phyloP scores from a whole-genome alignment of 2,113 vertebrate genomes.

The Zosterops hypoxanthus region DNA sequence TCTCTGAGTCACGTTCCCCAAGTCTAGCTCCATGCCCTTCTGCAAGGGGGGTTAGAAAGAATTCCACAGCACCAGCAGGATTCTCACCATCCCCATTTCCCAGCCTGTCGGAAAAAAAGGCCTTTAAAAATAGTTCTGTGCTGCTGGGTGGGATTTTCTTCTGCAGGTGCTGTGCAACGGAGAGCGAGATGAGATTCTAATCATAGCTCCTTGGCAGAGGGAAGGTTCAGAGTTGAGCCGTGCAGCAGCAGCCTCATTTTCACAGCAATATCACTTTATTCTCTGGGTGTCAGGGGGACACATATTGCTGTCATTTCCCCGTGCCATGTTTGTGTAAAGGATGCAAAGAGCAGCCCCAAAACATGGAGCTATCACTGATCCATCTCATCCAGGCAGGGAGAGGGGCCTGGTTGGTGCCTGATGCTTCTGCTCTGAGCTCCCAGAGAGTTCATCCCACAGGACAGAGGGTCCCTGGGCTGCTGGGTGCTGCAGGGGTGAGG shows the following conservation, averaged over 20 bases:
- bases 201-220: slow-evolving; percentile 41
- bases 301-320: slow-evolving; percentile 2
- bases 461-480: not conserved
- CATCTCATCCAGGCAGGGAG: not conserved
- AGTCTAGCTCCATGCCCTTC: not conserved
- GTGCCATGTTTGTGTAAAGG: not conserved
- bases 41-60: not conserved
- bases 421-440: not conserved
- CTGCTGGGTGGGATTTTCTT: slow-evolving; percentile 57
- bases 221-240: slow-evolving; percentile 50
- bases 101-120: not conserved
- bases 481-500: not conserved
- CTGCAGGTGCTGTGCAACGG: slow-evolving; percentile 3
- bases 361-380: not conserved
- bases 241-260: slow-evolving; percentile 37
- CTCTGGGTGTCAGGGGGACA: slow-evolving; percentile 41
- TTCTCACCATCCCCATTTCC: slow-evolving; percentile 19
- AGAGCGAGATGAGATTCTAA: slow-evolving; percentile 49
- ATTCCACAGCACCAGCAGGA: not conserved
- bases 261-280: slow-evolving; percentile 29
- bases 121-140: slow-evolving; percentile 43
- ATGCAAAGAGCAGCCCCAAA: not conserved
- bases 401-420: not conserved
- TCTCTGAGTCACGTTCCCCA: not conserved
- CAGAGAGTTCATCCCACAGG: fast-evolving